Evolutionary conservation across 1,140 invertebrate genomes (phyloP), one percentile per base, ranked within the genome.

Genomic region (Panonychus citri): DNA sequence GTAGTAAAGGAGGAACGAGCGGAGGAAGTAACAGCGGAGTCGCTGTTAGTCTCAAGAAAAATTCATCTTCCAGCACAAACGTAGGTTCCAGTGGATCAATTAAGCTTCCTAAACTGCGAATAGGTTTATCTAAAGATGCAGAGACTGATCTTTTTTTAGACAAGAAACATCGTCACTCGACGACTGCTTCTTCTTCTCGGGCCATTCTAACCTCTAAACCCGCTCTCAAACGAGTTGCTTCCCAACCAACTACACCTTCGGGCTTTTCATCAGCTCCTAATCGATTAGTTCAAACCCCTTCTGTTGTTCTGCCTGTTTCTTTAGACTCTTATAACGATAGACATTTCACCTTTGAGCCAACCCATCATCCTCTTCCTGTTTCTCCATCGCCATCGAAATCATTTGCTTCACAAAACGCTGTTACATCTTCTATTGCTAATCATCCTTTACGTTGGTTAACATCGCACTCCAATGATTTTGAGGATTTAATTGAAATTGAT

Each of bases 201-300:
- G 10, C 50, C 5, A 7, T 46, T 19, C 17, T 46, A 19, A 10
- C 7, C 10, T 27, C 25, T 7, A 51, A 51, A n/a, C 28, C 24
- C 8, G 25, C 54, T 27, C 27, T 55, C 15, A 55, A 55, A 26
- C 12, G 54, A 24, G 54, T 55, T 43, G 39, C 54, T n/a, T 55
- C 54, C 15, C 54, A 55, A 46, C 54, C 54, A 24, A 15, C 21
- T 3, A 37, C 52, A 15, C 19, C 52, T 2, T 37, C 19, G 37
- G 12, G 13, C 24, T 53, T 27, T 8, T 30, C 15, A 8, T 24
- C 13, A 24, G 34, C 19, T 12, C 5, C 30, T 34, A 34, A 34
- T 12, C 30, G 12, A 34, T 34, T 34, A 34, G 30, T 12, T 12
- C 5, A 5, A 34, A 34, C 30, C 5, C 30, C 30, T 12, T 34